These are phyloP conservation scores for Ia io DNA, from an alignment of 2,113 vertebrate species.

Conservation along the genomic window DNA sequence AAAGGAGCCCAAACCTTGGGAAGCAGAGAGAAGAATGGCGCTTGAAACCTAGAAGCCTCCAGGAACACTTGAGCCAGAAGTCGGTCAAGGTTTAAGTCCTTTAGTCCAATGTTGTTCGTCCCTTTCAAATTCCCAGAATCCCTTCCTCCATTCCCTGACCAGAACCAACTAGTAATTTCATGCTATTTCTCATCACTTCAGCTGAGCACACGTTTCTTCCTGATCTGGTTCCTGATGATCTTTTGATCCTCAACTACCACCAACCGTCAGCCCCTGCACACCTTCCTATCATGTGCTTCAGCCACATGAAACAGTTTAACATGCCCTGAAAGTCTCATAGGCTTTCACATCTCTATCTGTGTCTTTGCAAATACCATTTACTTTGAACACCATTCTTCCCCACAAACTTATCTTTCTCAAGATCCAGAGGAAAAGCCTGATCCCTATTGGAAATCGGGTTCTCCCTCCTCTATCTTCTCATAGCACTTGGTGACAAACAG, in stretches of 20 bases:
- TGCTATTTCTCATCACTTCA: not conserved
- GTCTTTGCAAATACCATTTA: constrained; percentile 7
- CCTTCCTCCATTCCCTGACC: not conserved
- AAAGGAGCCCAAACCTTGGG: constrained; percentile 79
- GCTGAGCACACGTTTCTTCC: not conserved
- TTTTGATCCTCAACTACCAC: not conserved
- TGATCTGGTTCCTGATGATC: not conserved
- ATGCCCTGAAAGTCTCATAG: not conserved
- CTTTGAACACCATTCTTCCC: not conserved
- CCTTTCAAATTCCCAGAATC: not conserved
- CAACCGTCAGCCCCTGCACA: not conserved
- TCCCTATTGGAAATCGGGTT: not conserved
- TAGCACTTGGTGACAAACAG: not conserved
- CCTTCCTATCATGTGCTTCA: not conserved
- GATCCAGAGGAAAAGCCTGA: not conserved
- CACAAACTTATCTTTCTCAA: constrained; percentile 31
- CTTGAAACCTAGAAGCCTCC: not conserved
- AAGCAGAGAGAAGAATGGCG: not conserved
- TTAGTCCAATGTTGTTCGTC: not conserved
- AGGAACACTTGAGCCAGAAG: not conserved
- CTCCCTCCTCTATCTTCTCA: not conserved
- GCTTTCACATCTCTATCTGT: not conserved
- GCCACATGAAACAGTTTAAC: not conserved
- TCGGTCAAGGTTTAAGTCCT: not conserved
- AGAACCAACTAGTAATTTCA: constrained; percentile 3